Conservation (phyloP, 2,113 vertebrate species). For the Probosciger aterrimus region DNA sequence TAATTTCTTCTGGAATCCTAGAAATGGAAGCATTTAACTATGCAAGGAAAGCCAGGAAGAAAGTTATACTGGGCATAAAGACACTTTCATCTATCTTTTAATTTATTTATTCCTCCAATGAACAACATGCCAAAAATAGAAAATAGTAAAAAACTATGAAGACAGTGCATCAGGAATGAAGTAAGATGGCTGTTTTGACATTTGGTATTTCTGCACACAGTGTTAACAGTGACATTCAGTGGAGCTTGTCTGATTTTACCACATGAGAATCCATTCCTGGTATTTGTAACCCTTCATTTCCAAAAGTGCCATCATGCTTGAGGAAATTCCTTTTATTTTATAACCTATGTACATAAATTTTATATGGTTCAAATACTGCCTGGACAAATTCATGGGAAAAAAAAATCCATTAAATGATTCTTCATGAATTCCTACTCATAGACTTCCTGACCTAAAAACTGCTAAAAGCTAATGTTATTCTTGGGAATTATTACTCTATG, state of each 20-base stretch:
- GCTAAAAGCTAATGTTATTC: neutral
- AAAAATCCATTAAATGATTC: neutral
- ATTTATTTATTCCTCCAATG: neutral
- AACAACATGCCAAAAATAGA: neutral
- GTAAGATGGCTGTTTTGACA: neutral
- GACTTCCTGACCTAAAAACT: neutral
- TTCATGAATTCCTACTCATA: neutral
- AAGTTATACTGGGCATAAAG: neutral
- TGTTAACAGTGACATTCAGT: neutral
- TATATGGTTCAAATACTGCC: neutral
- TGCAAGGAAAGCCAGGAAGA: neutral
- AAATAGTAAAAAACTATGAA: neutral
- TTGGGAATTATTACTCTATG: neutral
- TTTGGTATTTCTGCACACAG: neutral
- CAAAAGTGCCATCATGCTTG: neutral
- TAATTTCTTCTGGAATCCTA: neutral
- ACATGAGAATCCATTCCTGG: neutral
- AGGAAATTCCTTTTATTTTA: neutral
- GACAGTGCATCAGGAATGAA: neutral
- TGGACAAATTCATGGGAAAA: neutral
- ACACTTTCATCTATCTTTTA: neutral
- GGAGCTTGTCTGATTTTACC: neutral
- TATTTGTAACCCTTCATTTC: neutral
- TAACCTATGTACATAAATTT: neutral
- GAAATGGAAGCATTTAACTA: neutral